Base-by-base conservation (phyloP, 2,888 invertebrate species). In the Mimumesa dahlbomi region DNA sequence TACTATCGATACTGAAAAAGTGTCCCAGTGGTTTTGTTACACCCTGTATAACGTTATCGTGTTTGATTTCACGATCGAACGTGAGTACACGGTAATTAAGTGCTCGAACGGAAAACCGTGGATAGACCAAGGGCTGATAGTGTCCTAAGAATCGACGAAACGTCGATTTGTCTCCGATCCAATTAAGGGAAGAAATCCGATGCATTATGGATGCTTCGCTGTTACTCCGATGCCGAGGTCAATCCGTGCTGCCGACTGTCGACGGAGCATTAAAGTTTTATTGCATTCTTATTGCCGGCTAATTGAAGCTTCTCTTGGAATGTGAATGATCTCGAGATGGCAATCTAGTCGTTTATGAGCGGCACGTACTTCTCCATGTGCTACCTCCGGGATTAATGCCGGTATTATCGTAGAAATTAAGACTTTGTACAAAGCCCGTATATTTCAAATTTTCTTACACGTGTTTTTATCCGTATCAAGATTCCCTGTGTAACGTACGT, bases 131-230 rank as follows among this genome's bases (percentile, higher is more conserved):
- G 7, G 29, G 6, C 14, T 18, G 19, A 49, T 29, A 19, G 18
- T 68, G 76, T 71, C 58, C 59, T 64, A 66, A 68, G 68, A 65
- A 75, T 63, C 57, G 56, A 64, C 56, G 48, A 57, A 68, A 68
- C 49, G 65, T 76, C 49, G 67, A 62, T 52, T 64, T 69, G 75
- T 81, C 75, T 64, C 63, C 77, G 73, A 79, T 82, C 83, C 84
- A 84, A 85, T 85, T 85, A 85, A 83, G 73, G 73, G 67, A 56
- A 66, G 73, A 73, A 73, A 70, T 75, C 61, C 75, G 73, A 82
- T 85, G 84, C 81, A 84, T 85, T 84, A 83, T 84, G 81, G 81
- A 84, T 85, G 80, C 40, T 67, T 67, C 53, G 65, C 67, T 61
- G 75, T 68, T 67, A 50, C 58, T n/a, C 50, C 25, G 52, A 46